Evolutionary conservation across 2,797 vertebrate genomes (phyloP).

Genomic region (Corythornis leucogaster): DNA sequence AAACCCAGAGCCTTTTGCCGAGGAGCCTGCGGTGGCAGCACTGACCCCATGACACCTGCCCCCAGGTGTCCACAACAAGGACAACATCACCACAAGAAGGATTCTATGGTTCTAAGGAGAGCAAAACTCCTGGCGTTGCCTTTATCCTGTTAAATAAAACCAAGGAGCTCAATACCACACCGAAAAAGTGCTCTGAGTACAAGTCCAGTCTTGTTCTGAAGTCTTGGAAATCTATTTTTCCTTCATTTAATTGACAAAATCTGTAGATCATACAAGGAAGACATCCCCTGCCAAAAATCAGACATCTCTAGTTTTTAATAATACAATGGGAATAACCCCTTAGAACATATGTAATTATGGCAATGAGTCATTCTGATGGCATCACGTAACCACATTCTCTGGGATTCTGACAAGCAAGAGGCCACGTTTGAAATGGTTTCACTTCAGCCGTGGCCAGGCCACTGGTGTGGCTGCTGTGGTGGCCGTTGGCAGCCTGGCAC

Average conservation of each 20-base stretch:
- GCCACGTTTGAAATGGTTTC: neutral
- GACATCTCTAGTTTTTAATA: slow-evolving; percentile 57
- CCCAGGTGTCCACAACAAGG: too few relatives aligned
- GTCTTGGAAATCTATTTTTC: slow-evolving; percentile 56
- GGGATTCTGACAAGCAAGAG: slow-evolving; percentile 28
- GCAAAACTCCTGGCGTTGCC: neutral
- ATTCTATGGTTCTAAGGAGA: neutral
- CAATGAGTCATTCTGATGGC: slow-evolving; percentile 54
- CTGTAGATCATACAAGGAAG: slow-evolving; percentile 58
- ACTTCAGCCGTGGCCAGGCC: neutral
- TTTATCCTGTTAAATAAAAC: neutral
- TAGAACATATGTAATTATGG: slow-evolving; percentile 62
- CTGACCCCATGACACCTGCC: neutral
- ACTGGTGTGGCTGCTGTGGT: neutral
- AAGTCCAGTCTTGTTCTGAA: slow-evolving; percentile 40
- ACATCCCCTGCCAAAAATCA: slow-evolving; percentile 43
- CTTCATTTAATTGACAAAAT: slow-evolving; percentile 64
- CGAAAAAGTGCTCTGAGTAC: neutral
- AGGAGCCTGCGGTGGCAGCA: neutral
- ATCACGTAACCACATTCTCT: neutral
- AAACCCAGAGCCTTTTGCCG: neutral
- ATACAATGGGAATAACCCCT: slow-evolving; percentile 66
- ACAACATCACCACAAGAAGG: too few relatives aligned
- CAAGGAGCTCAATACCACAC: neutral
- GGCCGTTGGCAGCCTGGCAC: neutral